Evolutionary conservation across 2,888 invertebrate species (phyloP), one percentile per base, ranked within the genome.

Genomic region (Callyntrura sp.): DNA sequence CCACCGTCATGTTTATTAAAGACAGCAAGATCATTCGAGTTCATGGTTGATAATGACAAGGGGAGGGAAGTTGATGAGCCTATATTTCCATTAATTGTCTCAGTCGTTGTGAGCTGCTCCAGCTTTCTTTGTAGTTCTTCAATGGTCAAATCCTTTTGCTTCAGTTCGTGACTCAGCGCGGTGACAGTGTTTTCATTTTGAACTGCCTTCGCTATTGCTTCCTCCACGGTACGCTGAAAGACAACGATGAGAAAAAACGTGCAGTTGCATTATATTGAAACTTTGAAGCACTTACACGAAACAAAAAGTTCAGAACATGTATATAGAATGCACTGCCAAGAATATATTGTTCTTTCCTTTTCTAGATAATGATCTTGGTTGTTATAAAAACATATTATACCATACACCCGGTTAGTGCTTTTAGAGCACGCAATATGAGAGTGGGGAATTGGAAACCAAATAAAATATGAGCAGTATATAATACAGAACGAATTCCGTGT

Each of bases 131-230:
- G 95, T n/a, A 95, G 94, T 8, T 93, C 92, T 81, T 95, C 95
- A 51, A 96, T 94, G 8, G 95, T 95, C 1, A 94, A 94, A 87
- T 95, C 95, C 17, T 96, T 94, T 86, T 95, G 95, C 86, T 95
- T 95, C 6, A 95, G 94, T 60, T 96, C 96, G 0, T 94, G 94
- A 83, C 96, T 95, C 0, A 95, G 94, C 20, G 94, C 95, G 8
- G 94, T 94, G 55, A 95, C 94, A 93, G 96, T 95, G 0, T 94
- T 94, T 5, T 95, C 93, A 87, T 82, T 90, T 28, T 81, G 81
- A 8, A 89, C 85, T 9, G 91, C 90, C 51, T 92, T 93, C 45
- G 92, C 92, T 20, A 92, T 91, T 11, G 92, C 92, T 25, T 92
- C 93, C 85, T 92, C 91, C 25, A 93, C 89, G 0, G 93, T 92